phyloP scores from a whole-genome alignment of 2,113 vertebrate species.

The Podarcis raffonei region DNA sequence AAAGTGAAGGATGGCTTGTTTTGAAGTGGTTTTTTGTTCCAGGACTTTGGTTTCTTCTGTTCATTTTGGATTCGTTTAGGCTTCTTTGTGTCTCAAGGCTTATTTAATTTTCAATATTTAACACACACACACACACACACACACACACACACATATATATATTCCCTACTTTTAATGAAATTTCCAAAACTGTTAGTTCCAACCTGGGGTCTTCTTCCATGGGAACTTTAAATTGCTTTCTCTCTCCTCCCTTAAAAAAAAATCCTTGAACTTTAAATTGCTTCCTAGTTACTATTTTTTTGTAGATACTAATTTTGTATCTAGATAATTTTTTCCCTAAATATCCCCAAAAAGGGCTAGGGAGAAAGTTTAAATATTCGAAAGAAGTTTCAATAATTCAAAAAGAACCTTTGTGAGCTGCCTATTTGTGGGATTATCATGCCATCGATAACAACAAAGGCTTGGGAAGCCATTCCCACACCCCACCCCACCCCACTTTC shows the following conservation, averaged over 20 bases:
- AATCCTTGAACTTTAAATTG: conserved; percentile 68
- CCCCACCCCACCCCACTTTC: no score
- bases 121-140: no score
- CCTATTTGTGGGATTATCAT: conserved; percentile 12
- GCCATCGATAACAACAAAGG: not conserved
- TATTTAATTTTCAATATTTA: not conserved
- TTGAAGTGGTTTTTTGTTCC: not conserved
- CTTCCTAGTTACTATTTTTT: conserved; percentile 75
- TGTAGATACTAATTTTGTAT: not conserved
- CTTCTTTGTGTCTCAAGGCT: conserved; percentile 22
- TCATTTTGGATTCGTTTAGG: conserved; percentile 31
- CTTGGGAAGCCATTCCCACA: not conserved
- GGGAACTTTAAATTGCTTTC: not conserved
- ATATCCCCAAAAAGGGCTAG: conserved; percentile 32
- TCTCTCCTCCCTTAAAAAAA: conserved; percentile 48
- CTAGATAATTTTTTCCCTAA: no score
- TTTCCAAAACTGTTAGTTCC: conserved; percentile 66
- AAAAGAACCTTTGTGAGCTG: conserved; percentile 46
- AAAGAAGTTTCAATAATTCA: conserved; percentile 60
- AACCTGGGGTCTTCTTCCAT: conserved; percentile 66
- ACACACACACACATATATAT: no score
- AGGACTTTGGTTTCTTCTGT: conserved; percentile 43
- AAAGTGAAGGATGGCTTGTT: not conserved
- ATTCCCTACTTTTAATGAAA: conserved; percentile 63
- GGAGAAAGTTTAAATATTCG: conserved; percentile 41